These are phyloP conservation scores for Malthinus flaveolus DNA, from an alignment of 2,888 invertebrate species.

Conservation along the genomic window DNA sequence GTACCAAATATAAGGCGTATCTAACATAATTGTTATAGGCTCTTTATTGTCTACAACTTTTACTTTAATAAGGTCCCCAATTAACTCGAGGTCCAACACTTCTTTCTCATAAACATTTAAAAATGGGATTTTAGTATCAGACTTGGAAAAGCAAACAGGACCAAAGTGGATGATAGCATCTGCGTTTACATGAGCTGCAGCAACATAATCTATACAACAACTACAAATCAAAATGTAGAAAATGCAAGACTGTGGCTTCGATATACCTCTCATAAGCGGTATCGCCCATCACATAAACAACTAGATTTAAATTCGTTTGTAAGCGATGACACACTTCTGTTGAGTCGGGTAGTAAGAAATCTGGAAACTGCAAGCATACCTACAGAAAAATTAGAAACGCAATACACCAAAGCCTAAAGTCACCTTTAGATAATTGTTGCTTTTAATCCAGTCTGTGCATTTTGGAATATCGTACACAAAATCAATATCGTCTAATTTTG, in stretches of 20 bases:
- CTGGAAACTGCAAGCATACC: slow-evolving; percentile 93
- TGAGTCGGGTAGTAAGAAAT: slow-evolving; percentile 72
- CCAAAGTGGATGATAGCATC: slow-evolving; percentile 93
- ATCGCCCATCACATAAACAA: slow-evolving; percentile 83
- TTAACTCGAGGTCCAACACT: slow-evolving; percentile 57
- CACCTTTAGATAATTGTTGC: slow-evolving; percentile 69
- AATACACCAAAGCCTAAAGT: slow-evolving; percentile 31
- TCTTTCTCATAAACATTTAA: slow-evolving; percentile 71
- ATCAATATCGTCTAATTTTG: slow-evolving; percentile 49
- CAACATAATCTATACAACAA: slow-evolving; percentile 88
- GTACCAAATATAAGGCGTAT: slow-evolving; percentile 66
- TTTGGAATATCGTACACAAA: slow-evolving; percentile 62
- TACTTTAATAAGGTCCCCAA: slow-evolving; percentile 48
- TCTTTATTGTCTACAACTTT: slow-evolving; percentile 49
- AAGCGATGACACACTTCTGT: slow-evolving; percentile 64
- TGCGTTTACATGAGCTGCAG: slow-evolving; percentile 84
- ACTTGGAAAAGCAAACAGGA: slow-evolving; percentile 80
- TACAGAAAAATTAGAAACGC: slow-evolving; percentile 49
- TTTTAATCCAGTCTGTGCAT: slow-evolving; percentile 71
- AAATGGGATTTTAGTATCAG: slow-evolving; percentile 71
- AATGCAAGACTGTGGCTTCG: slow-evolving; percentile 38
- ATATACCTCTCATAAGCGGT: slow-evolving; percentile 84
- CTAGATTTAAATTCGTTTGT: slow-evolving; percentile 55
- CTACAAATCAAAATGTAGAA: slow-evolving; percentile 58
- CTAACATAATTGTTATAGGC: slow-evolving; percentile 65